Base-by-base conservation (phyloP, 2,888 invertebrate genomes). In the Tholera decimalis region DNA sequence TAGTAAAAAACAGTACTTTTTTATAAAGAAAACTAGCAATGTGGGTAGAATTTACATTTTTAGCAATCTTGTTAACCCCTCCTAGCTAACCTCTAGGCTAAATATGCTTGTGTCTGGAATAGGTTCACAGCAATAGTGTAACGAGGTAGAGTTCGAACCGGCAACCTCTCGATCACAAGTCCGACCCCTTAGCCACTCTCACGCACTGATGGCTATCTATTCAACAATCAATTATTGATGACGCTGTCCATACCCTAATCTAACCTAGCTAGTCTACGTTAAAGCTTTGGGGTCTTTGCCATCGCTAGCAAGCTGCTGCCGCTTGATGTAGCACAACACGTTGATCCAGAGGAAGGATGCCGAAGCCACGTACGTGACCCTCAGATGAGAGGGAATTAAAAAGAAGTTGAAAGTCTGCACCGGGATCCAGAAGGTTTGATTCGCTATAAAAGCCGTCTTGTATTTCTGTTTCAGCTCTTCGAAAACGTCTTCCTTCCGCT, bases 311-410 rank as follows among this genome's bases (percentile, higher is more conserved):
- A 69, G 71, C 71, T 92, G 91, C 68, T 96, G 96, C 60, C 98
- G 92, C 87, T 98, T 98, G 69, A 98, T 96, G 90, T 97, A 98
- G 86, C 98, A 98, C 26, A 98, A 92, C 59, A 98, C 97, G 85
- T 98, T 98, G 64, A 98, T 97, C 98, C 98, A 98, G 26, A 97
- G 89, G 82, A 98, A 97, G 1, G 98, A 97, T 53, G 97, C 97
- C 0, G 96, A 92, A 0, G 98, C 97, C 28, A 98, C 97, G 85
- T 97, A 98, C 1, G 97, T 96, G 0, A 98, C 98, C 18, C 98
- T 96, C 64, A 97, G 96, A 56, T 97, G 92, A 0, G 98, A 96
- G 0, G 98, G 97, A 54, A 98, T 89, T 56, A 98, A 89, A 47
- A 96, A 88, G 90, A 98, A 98, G 91, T 98, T 98, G 33, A 98